Base-by-base conservation (phyloP, 1,140 invertebrate genomes). In the Tetramorium alpestre region DNA sequence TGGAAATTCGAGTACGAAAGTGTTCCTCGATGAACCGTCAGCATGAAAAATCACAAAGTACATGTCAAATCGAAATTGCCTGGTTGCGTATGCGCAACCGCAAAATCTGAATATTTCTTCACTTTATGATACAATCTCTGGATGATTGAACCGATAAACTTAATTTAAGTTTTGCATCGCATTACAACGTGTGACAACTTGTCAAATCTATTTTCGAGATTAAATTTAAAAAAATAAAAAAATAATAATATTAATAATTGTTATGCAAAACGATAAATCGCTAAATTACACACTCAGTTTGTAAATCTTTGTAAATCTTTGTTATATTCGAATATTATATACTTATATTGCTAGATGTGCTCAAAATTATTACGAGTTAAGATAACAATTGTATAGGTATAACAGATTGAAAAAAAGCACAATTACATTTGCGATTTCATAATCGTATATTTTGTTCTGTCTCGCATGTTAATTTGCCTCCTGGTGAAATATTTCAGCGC, bases 1-100 rank as follows among this genome's bases (percentile, higher is more conserved):
- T 41, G 56, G 72, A 76, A 77, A 85, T 54, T 85, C 72, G 25
- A 38, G 70, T 64, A 85, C 44, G 49, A 62, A 85, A 76, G 13
- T 73, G 44, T 75, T 72, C 65, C 64, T 76, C 22, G 54, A 3
- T 49, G n/a, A 33, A 33, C 28, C 2, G n/a, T 60, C 16, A 16
- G n/a, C 41, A 73, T 33, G 28, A 62, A 76, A 33, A 44, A 47
- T 44, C 44, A 73, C 70, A 64, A 73, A 58, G 13, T 76, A 49
- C 56, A 51, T 25, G 78, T 72, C 18, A 18, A 10, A 11, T 75
- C 44, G 8, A 76, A 64, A 47, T 64, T 62, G 80, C 11, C 51
- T 13, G 54, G 22, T 56, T 69, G 33, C 69, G 65, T 72, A 38
- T 8, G 28, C 25, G 70, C 54, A 70, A 51, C 22, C 49, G 49